Percentiles rank a stretch among this genome's conserved stretches.
Conservation (phyloP, 2,797 vertebrate genomes). For the Alosa sapidissima region DNA sequence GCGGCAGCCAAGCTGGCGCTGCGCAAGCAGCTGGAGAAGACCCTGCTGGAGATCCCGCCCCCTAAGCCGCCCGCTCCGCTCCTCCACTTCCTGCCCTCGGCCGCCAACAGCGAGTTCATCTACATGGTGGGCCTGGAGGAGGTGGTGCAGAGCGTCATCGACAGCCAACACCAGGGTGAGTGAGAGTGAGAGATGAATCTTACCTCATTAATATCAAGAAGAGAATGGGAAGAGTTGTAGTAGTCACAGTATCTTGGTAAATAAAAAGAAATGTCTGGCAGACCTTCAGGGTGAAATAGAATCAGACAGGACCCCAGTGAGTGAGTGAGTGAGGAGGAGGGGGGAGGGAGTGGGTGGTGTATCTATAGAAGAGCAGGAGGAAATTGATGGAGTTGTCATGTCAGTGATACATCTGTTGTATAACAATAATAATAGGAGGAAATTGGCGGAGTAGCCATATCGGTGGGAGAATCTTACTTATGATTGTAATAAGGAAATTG, state of each 20-base stretch:
- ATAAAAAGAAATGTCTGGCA: too few species aligned
- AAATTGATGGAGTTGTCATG: too few species aligned
- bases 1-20: constrained; percentile 83
- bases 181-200: background rate
- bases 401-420: too few species aligned
- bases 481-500: background rate
- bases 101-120: constrained; percentile 87
- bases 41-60: constrained; percentile 84
- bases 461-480: background rate
- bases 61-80: constrained; percentile 82
- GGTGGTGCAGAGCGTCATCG: constrained; percentile 85
- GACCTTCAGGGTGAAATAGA: too few species aligned
- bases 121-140: constrained; percentile 90
- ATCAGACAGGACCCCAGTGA: too few species aligned
- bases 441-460: background rate
- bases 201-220: too few species aligned
- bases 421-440: background rate
- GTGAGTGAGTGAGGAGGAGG: too few species aligned
- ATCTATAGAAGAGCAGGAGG: too few species aligned
- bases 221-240: too few species aligned
- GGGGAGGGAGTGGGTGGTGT: too few species aligned
- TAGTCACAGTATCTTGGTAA: too few species aligned
- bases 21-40: constrained; percentile 87
- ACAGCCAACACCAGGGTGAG: constrained; percentile 78
- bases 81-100: constrained; percentile 84